These are phyloP conservation scores for Nesometra sesokonis DNA, from an alignment of 35 echinoderm and acorn worm species.

Conservation along the genomic window DNA sequence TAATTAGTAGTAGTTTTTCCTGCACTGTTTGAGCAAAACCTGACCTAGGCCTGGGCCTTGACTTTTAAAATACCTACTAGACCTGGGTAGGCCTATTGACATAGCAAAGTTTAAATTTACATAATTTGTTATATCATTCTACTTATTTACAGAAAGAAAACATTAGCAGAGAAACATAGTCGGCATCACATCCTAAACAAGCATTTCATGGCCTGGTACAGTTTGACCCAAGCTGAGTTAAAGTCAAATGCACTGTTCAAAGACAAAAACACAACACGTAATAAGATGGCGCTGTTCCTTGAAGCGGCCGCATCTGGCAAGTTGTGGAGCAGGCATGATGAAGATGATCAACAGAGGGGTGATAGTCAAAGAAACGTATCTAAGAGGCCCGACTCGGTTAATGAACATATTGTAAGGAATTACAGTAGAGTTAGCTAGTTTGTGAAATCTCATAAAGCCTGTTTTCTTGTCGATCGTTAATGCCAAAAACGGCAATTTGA, in stretches of 20 bases:
- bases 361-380: neutral
- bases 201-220: constrained; percentile 49
- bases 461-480: too few relatives aligned
- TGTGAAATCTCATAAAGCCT: too few relatives aligned
- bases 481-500: too few relatives aligned
- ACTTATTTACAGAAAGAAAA: constrained; percentile 38
- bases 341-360: neutral
- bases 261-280: constrained; percentile 35
- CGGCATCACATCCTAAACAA: constrained; percentile 38
- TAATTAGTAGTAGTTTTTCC: too few relatives aligned
- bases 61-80: too few relatives aligned
- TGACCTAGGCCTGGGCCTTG: too few relatives aligned
- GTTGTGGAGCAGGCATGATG: constrained; percentile 67
- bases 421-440: too few relatives aligned
- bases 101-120: too few relatives aligned
- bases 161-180: constrained; percentile 33
- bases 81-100: too few relatives aligned
- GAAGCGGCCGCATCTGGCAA: constrained; percentile 89
- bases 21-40: too few relatives aligned
- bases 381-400: constrained; percentile 24
- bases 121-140: too few relatives aligned
- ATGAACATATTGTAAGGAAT: neutral
- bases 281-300: constrained; percentile 86
- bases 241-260: constrained; percentile 13
- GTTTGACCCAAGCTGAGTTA: constrained; percentile 26